Percentiles rank a stretch among this genome's conserved stretches.
These are phyloP conservation scores for Pardalotus punctatus DNA, from an alignment of 2,113 vertebrate genomes.

Conservation along the genomic window DNA sequence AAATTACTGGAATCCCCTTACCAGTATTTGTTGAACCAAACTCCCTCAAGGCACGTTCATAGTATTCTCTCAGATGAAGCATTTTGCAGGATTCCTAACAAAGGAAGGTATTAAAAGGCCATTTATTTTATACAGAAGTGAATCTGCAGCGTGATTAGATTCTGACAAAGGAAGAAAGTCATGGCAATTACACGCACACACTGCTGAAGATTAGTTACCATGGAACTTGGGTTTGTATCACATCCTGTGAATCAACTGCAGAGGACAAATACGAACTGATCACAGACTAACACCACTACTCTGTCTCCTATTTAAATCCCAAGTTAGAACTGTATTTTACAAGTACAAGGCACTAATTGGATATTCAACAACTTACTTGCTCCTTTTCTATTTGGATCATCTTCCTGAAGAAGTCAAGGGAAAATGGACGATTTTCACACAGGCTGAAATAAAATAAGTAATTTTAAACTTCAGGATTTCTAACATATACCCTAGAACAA, in stretches of 20 bases:
- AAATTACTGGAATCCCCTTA: slow-evolving; percentile 59
- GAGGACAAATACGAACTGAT: background rate
- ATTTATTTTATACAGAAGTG: slow-evolving; percentile 1
- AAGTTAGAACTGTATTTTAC: background rate
- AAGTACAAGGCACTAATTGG: background rate
- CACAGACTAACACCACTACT: background rate
- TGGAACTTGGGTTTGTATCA: background rate
- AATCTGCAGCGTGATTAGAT: slow-evolving; percentile 24
- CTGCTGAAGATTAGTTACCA: slow-evolving; percentile 7
- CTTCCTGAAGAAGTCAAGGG: slow-evolving; percentile 86
- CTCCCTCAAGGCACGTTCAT: slow-evolving; percentile 91
- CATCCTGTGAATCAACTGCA: background rate
- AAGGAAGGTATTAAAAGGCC: slow-evolving; percentile 41
- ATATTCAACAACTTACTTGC: slow-evolving; percentile 78
- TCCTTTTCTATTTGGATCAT: slow-evolving; percentile 95
- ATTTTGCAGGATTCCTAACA: slow-evolving; percentile 86
- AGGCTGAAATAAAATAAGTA: slow-evolving; percentile 73
- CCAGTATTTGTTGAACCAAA: slow-evolving; percentile 86
- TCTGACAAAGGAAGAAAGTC: slow-evolving; percentile 15
- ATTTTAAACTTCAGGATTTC: background rate
- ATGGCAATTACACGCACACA: background rate
- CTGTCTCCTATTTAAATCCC: background rate
- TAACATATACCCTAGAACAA: background rate
- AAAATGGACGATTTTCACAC: slow-evolving; percentile 86
- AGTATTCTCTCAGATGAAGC: slow-evolving; percentile 85